A percentile compares a stretch with the other conserved stretches of the same genome.
Evolutionary conservation across 2,113 vertebrate genomes (phyloP).

Genomic region (Pollimyrus isidori): DNA sequence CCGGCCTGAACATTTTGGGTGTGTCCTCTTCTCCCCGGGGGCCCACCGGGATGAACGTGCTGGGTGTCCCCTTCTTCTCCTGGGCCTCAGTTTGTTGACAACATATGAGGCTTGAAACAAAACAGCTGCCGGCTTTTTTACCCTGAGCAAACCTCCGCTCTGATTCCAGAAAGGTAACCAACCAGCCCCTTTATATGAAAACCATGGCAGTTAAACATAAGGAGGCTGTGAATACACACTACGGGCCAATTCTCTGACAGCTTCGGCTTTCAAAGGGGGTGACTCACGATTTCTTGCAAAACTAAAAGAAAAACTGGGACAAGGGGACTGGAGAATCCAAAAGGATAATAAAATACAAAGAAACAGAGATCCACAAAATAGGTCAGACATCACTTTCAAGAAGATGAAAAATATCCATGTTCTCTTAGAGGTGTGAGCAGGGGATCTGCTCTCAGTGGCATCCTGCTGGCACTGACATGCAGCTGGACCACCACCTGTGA

Average conservation of each 20-base stretch:
- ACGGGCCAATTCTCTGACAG: background rate
- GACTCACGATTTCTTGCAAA: background rate
- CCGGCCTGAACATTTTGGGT: background rate
- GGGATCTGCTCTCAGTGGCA: background rate
- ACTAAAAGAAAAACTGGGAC: background rate
- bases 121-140: slow-evolving; percentile 23
- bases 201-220: background rate
- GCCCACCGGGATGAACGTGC: background rate
- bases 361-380: background rate
- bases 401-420: slow-evolving; percentile 1
- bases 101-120: slow-evolving; percentile 4
- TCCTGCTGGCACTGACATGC: background rate
- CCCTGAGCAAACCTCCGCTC: slow-evolving; percentile 11
- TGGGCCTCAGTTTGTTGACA: slow-evolving; percentile 10
- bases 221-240: background rate
- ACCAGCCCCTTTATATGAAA: slow-evolving; percentile 21
- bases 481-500: background rate
- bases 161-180: slow-evolving; percentile 3
- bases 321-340: background rate
- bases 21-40: background rate
- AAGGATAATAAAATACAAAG: background rate
- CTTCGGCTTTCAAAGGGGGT: slow-evolving; percentile 28
- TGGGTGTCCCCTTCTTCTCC: background rate
- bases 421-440: background rate
- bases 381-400: background rate